These are phyloP conservation scores for Hexactinellida sp. DNA, from an alignment of 37 sponge, comb jelly and placozoan genomes.

Conservation along the genomic window DNA sequence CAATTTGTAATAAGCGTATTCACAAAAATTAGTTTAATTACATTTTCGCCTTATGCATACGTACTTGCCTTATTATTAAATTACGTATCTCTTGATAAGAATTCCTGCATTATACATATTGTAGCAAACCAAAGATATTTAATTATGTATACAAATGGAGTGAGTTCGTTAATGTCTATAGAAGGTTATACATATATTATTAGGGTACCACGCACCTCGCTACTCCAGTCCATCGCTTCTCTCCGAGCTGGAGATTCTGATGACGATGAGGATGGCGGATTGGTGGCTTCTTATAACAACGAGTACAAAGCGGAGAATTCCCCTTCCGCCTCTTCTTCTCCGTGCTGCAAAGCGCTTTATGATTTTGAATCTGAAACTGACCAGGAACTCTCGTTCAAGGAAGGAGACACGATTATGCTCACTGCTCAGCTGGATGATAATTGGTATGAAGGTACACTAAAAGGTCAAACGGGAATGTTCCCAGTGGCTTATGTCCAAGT, in stretches of 20 bases:
- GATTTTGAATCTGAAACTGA: constrained; percentile 96
- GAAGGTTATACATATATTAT: too few species aligned
- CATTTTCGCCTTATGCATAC: too few species aligned
- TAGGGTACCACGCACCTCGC: not conserved
- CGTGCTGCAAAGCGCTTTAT: constrained; percentile 55
- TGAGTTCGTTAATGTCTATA: too few species aligned
- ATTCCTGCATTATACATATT: too few species aligned
- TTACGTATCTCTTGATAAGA: too few species aligned
- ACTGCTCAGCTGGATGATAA: constrained; percentile 70
- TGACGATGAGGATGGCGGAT: not conserved
- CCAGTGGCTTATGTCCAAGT: constrained; percentile 81
- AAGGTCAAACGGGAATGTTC: constrained; percentile 70
- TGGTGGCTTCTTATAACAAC: not conserved
- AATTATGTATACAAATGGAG: too few species aligned
- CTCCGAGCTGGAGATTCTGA: not conserved
- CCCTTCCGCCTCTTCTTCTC: not conserved
- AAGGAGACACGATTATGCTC: constrained; percentile 74
- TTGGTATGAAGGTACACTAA: constrained; percentile 82
- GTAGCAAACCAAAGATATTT: too few species aligned
- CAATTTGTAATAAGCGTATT: too few species aligned
- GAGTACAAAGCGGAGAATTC: not conserved
- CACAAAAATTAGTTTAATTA: too few species aligned
- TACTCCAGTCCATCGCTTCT: not conserved
- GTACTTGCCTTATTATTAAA: too few species aligned
- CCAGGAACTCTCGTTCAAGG: constrained; percentile 78